These are phyloP conservation scores for Myopa tessellatipennis DNA, from an alignment of 2,888 invertebrate species.

Conservation along the genomic window DNA sequence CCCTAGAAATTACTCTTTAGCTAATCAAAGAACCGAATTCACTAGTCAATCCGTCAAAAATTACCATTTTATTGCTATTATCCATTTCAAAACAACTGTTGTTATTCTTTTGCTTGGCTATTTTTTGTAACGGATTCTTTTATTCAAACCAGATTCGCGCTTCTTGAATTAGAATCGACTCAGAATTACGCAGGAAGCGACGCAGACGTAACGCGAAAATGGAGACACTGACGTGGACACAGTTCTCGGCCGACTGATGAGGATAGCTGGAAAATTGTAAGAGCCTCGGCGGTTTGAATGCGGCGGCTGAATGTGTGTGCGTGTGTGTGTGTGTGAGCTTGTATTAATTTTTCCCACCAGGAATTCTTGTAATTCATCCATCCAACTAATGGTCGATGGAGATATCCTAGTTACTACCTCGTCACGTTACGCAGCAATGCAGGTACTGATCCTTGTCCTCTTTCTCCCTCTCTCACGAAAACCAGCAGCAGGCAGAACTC, in stretches of 20 bases:
- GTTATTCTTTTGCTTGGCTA: background rate
- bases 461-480: background rate
- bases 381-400: constrained; percentile 21
- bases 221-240: background rate
- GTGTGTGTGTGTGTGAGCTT: background rate
- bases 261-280: background rate
- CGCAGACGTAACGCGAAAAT: background rate
- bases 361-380: constrained; percentile 12
- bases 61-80: constrained; percentile 25
- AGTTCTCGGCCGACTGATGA: constrained; percentile 26
- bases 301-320: background rate
- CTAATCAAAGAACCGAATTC: background rate
- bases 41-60: background rate
- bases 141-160: constrained; percentile 28
- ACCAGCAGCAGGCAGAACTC: constrained; percentile 2
- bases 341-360: constrained; percentile 22
- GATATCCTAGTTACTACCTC: background rate
- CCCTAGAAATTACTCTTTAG: no score
- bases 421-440: background rate
- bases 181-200: background rate
- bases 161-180: constrained; percentile 18
- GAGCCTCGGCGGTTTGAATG: background rate
- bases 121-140: background rate
- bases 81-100: constrained; percentile 15
- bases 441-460: background rate